These are phyloP conservation scores for Reticulitermes speratus DNA, from an alignment of 1,140 invertebrate species.

Conservation along the genomic window DNA sequence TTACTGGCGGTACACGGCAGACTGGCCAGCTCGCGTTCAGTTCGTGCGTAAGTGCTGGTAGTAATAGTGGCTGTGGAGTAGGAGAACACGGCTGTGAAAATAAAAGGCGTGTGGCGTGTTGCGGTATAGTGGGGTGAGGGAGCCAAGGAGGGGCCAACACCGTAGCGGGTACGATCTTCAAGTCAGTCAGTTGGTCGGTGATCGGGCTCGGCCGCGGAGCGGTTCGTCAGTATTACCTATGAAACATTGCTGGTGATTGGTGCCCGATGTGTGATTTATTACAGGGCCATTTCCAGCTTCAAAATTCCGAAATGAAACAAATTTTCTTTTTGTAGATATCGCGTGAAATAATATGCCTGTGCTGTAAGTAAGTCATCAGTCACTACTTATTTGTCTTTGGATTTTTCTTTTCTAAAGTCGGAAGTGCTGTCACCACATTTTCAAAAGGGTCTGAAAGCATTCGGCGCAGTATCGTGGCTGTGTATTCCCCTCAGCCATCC, in stretches of 20 bases:
- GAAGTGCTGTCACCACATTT: not conserved
- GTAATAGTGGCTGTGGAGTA: slow-evolving; percentile 14
- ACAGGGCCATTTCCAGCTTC: not conserved
- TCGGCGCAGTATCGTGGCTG: not conserved
- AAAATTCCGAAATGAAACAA: not conserved
- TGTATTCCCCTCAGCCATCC: not conserved
- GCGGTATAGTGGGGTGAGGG: not conserved
- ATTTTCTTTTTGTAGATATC: not conserved
- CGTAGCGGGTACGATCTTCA: not conserved
- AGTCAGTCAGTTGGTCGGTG: slow-evolving; percentile 16
- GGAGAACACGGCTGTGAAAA: not conserved
- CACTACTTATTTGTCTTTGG: not conserved
- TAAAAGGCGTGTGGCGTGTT: not conserved
- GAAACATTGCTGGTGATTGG: not conserved
- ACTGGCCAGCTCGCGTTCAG: not conserved
- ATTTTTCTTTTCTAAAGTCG: too few relatives aligned
- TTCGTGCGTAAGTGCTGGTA: not conserved
- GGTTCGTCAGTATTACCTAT: not conserved
- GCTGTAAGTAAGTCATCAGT: not conserved
- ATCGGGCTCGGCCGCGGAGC: not conserved
- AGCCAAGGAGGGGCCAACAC: not conserved
- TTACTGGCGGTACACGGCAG: too few relatives aligned
- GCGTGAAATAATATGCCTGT: not conserved
- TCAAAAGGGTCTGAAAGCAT: not conserved
- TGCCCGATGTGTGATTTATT: not conserved